phyloP scores from a whole-genome alignment of 2,113 vertebrate genomes.

The Fregetta grallaria region DNA sequence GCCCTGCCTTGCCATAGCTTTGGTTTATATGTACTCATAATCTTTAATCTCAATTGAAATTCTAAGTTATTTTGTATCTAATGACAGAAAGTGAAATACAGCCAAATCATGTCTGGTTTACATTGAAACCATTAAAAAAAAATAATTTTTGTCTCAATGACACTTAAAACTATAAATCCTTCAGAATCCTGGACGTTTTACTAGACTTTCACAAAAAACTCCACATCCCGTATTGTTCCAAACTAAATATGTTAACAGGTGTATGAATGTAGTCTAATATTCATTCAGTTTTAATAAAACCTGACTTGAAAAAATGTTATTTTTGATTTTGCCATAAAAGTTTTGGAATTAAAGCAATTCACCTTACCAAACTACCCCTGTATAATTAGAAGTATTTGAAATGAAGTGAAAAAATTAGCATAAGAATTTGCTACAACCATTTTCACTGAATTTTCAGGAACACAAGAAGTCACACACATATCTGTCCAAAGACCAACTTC shows the following conservation, averaged over 20 bases:
- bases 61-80: not conserved
- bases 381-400: not conserved
- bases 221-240: not conserved
- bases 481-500: not conserved
- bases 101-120: not conserved
- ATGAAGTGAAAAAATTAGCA: not conserved
- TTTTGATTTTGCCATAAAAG: not conserved
- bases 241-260: not conserved
- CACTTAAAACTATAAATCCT: not conserved
- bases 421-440: not conserved
- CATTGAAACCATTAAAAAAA: not conserved
- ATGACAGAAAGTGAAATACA: not conserved
- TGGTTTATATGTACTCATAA: not conserved
- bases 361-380: not conserved
- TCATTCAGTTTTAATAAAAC: not conserved
- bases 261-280: not conserved
- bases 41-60: not conserved
- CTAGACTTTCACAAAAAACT: not conserved
- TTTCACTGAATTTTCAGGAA: not conserved
- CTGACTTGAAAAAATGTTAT: not conserved
- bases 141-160: not conserved
- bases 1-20: rapidly evolving
- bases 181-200: not conserved
- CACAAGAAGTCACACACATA: rapidly evolving
- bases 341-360: not conserved